phyloP scores from a whole-genome alignment of 2,888 invertebrate species.

The Drosophila infuscata region DNA sequence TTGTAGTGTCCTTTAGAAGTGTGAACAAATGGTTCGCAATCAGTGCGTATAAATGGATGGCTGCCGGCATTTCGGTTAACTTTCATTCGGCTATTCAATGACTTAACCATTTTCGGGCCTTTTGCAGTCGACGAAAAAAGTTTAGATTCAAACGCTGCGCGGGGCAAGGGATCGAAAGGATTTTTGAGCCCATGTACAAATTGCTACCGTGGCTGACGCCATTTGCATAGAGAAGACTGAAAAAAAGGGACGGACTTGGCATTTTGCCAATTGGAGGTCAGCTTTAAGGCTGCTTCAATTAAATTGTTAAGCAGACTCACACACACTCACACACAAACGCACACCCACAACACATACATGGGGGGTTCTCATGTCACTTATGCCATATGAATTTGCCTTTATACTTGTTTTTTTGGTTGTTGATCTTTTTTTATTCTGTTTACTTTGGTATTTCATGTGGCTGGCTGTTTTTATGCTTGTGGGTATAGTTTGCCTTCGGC shows the following conservation, averaged over 20 bases:
- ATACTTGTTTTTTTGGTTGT: conserved; percentile 23
- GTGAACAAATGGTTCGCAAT: conserved; percentile 40
- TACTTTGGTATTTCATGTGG: conserved; percentile 35
- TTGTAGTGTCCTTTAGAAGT: conserved; percentile 3
- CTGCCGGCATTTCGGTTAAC: conserved; percentile 59
- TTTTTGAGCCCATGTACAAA: conserved; percentile 65
- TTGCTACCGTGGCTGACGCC: conserved; percentile 57
- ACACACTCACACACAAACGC: conserved; percentile 20
- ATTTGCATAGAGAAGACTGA: conserved; percentile 58
- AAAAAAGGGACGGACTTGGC: conserved; percentile 40
- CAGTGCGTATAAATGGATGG: conserved; percentile 43
- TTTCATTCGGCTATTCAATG: conserved; percentile 72
- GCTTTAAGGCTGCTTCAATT: conserved; percentile 77
- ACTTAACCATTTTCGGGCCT: conserved; percentile 66
- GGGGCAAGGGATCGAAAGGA: conserved; percentile 44
- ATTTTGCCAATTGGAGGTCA: conserved; percentile 37
- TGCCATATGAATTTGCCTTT: conserved; percentile 56
- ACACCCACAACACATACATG: background rate
- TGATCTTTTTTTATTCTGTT: conserved; percentile 33
- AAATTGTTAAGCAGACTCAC: conserved; percentile 55
- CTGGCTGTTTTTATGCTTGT: conserved; percentile 25
- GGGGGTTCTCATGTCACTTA: conserved; percentile 14
- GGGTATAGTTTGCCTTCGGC: conserved; percentile 15
- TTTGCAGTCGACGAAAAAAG: conserved; percentile 44
- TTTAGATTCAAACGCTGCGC: background rate